Evolutionary conservation across 1,140 invertebrate species (phyloP), one percentile per base, ranked within the genome.

Genomic region (Eupeodes corollae): DNA sequence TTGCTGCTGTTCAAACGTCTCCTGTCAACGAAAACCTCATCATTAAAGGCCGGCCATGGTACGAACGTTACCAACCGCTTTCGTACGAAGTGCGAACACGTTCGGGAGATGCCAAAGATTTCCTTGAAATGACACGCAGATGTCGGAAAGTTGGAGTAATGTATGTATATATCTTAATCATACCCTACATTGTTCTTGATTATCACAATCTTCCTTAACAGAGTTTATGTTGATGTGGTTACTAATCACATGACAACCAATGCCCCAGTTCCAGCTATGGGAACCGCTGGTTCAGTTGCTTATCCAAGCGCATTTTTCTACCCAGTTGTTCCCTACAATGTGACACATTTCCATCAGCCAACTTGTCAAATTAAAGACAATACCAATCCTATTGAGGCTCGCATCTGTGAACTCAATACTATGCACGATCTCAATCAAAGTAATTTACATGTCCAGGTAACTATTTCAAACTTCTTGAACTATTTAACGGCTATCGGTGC

Each of bases 31-130:
- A 77, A 60, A 72, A 51, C 15, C 32, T 45, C 12, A 43, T 51
- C 6, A 33, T 48, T 13, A 19, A 35, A 8, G 21, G 21, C 1
- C 77, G 82, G 31, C 84, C 76, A 52, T 90, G 76, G 88, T 89
- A 78, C 76, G 86, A 91, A 64, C 71, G 88, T 8, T 92, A 92
- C 58, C 89, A 92, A 63, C 87, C 88, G 0, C 79, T 92, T n/a
- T 89, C 87, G 16, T 94, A 92, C 67, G 73, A 76, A 19, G 70
- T 90, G 16, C 52, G 62, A 2, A 87, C 84, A 3, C 73, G 89
- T 45, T 88, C 84, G 47, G 90, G 90, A 13, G 80, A 77, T 46
- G 80, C 84, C 56, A 53, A 68, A 2, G 74, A 84, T 49, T 87
- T 93, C 52, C 59, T 59, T 9, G 71, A 83, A 39, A 94, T 93